These are phyloP conservation scores for Eupithecia abbreviata DNA, from an alignment of 2,888 invertebrate genomes.

Conservation along the genomic window DNA sequence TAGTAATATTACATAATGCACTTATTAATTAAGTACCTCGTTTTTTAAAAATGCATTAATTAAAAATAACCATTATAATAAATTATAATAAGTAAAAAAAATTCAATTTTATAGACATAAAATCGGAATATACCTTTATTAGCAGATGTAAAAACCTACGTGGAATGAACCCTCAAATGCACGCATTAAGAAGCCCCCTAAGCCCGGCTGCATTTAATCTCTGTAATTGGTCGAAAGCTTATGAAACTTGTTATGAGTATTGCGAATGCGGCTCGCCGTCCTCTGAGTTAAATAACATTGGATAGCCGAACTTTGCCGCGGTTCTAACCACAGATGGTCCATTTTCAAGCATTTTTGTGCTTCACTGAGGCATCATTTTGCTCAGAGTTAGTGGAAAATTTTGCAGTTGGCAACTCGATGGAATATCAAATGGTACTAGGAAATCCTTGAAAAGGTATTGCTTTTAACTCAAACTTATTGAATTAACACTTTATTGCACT, in stretches of 20 bases:
- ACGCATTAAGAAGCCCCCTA: conserved; percentile 39
- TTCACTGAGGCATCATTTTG: conserved; percentile 13
- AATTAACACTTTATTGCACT: too few species aligned
- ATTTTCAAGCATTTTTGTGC: conserved; percentile 5
- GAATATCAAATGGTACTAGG: not conserved
- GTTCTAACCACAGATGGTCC: conserved; percentile 4
- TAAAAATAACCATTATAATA: too few species aligned
- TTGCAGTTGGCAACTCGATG: not conserved
- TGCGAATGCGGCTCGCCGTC: conserved; percentile 61
- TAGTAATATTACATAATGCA: too few species aligned
- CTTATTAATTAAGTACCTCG: too few species aligned
- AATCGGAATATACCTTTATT: too few species aligned
- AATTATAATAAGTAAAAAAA: too few species aligned
- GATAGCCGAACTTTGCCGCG: conserved; percentile 47
- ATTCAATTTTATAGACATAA: too few species aligned
- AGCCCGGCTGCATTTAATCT: conserved; percentile 57
- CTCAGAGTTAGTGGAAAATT: not conserved
- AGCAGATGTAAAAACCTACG: not conserved
- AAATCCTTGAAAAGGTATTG: not conserved
- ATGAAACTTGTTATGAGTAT: conserved; percentile 72
- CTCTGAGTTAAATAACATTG: conserved; percentile 76
- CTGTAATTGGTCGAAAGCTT: conserved; percentile 69
- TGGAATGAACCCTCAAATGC: not conserved
- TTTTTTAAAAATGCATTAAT: too few species aligned
- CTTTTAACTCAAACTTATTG: too few species aligned